These are phyloP conservation scores for Trichonephila clavipes DNA, from an alignment of 1,140 invertebrate genomes.

Conservation along the genomic window DNA sequence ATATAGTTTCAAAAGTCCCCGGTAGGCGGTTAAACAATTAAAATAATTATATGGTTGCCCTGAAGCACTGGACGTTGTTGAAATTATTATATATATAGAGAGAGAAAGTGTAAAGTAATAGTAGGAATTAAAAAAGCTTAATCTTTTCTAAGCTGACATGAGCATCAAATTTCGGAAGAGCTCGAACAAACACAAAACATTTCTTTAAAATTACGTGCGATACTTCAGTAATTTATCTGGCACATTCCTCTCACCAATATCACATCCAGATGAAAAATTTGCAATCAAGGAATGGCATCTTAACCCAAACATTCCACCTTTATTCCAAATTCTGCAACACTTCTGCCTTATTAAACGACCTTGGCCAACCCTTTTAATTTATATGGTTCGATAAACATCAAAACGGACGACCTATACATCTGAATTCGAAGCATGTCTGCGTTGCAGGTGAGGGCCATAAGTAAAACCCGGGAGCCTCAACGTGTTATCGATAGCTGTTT, in stretches of 20 bases:
- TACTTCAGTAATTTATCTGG: neutral
- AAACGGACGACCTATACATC: neutral
- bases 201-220: neutral
- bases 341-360: neutral
- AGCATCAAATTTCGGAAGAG: too few relatives aligned
- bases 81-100: too few relatives aligned
- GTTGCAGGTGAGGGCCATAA: neutral
- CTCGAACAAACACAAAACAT: neutral
- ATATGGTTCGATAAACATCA: constrained; percentile 25
- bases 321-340: neutral
- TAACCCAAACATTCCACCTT: neutral
- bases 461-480: neutral
- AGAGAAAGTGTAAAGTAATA: too few relatives aligned
- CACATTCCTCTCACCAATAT: neutral
- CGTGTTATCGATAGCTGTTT: constrained; percentile 23
- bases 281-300: neutral
- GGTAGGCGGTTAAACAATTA: too few relatives aligned
- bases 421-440: neutral
- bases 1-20: too few relatives aligned
- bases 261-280: neutral
- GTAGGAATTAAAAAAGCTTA: too few relatives aligned
- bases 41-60: too few relatives aligned
- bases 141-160: too few relatives aligned
- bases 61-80: too few relatives aligned
- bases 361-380: constrained; percentile 29